A percentile compares a stretch with the other conserved stretches of the same genome.
phyloP scores from a whole-genome alignment of 2,888 invertebrate species.

The Lathronympha strigana region DNA sequence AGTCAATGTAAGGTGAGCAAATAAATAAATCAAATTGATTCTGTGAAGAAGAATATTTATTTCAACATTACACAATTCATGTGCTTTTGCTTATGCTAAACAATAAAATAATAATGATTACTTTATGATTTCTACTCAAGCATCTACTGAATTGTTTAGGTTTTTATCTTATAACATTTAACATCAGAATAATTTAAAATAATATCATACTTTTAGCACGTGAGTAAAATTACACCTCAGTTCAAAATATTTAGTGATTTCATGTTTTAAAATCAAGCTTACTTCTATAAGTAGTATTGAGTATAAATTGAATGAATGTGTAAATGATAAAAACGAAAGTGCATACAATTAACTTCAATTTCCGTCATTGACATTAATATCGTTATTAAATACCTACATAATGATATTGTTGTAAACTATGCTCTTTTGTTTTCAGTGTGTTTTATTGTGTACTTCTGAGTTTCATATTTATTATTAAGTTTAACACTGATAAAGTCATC shows the following conservation, averaged over 20 bases:
- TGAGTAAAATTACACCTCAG: constrained; percentile 31
- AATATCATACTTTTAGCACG: constrained; percentile 37
- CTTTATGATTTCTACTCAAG: constrained; percentile 50
- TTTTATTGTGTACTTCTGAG: constrained; percentile 17
- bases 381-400: too few relatives aligned
- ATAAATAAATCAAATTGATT: background rate
- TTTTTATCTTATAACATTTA: background rate
- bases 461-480: background rate
- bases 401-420: constrained; percentile 14
- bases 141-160: background rate
- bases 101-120: constrained; percentile 9
- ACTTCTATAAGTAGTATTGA: constrained; percentile 20
- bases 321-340: constrained; percentile 7
- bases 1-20: background rate
- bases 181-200: constrained; percentile 33
- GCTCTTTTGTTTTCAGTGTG: background rate
- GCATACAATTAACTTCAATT: background rate
- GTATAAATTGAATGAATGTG: constrained; percentile 15
- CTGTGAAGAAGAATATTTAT: constrained; percentile 26
- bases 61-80: constrained; percentile 30
- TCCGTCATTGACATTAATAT: too few relatives aligned
- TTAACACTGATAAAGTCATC: constrained; percentile 33
- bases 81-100: constrained; percentile 23
- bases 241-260: background rate
- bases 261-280: constrained; percentile 12